Evolutionary conservation across 1,140 invertebrate genomes (phyloP).

Genomic region (Arctopsyche grandis): DNA sequence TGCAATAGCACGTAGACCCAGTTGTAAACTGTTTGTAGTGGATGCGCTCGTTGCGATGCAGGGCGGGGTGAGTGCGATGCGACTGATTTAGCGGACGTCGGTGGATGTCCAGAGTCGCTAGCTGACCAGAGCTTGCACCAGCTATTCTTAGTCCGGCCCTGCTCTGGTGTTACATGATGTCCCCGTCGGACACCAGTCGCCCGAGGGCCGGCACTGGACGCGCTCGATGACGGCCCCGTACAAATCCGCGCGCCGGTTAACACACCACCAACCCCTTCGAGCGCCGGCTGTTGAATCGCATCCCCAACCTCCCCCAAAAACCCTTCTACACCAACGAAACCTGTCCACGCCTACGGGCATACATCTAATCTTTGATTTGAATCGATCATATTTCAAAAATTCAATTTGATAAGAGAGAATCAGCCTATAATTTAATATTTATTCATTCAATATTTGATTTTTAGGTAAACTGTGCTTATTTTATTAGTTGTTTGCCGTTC

Average conservation of each 20-base stretch:
- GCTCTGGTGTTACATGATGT: constrained; percentile 37
- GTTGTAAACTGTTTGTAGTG: no score
- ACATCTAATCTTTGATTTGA: no score
- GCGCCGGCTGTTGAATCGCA: not conserved
- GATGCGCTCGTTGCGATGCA: no score
- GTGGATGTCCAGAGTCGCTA: not conserved
- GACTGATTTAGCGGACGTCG: constrained; percentile 19
- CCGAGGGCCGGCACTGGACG: constrained; percentile 37
- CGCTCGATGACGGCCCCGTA: constrained; percentile 20
- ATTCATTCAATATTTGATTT: no score
- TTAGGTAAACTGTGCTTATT: no score
- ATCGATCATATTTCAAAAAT: no score
- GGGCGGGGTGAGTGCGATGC: no score
- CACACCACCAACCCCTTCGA: not conserved
- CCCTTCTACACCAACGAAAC: not conserved
- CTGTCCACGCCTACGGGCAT: not conserved
- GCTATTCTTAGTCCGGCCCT: constrained; percentile 34
- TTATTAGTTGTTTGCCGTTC: no score
- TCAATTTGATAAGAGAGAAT: no score
- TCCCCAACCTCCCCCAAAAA: not conserved
- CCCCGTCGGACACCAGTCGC: constrained; percentile 14
- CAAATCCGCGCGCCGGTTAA: not conserved
- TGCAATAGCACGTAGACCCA: no score
- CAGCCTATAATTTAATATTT: no score
- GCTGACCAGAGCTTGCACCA: constrained; percentile 9